Base-by-base conservation (phyloP, 2,888 invertebrate genomes). In the Apamea crenata region DNA sequence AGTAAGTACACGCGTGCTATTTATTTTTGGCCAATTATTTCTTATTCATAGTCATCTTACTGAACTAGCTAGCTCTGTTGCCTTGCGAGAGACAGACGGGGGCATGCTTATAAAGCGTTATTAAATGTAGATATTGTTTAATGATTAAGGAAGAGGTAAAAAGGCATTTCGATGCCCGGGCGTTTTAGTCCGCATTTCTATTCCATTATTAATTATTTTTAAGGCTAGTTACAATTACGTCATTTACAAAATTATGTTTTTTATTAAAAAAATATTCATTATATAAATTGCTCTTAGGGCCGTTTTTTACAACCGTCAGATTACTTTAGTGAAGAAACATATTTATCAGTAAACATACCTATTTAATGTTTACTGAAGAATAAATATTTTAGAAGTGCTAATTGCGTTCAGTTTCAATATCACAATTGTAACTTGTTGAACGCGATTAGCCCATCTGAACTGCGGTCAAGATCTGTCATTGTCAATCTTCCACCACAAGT, bases 121-220 rank as follows among this genome's bases (percentile, higher is more conserved):
- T 59, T 53, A 61, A 29, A 66, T 56, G 61, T 82, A 80, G 61
- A 44, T 67, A 63, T 63, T 71, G 47, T 71, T 71, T 40, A 74
- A 80, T 61, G 3, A 83, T 68, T 56, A 65, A 63, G 73, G 40
- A 74, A 80, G 32, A 74, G 67, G 61, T 80, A 66, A 71, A 80
- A 80, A 67, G 81, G 84, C 79, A 84, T 71, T 56, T 84, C 36
- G 18, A 73, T 69, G 82, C 68, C 80, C 82, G 82, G 82, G 82
- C 82, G 82, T 82, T 82, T 82, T 82, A 82, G 82, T 82, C 82
- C 82, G 82, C 56, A 84, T 86, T 73, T 67, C 53, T 74, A 59
- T 82, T 80, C 61, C 74, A 81, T 84, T 84, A 73, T 73, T 72
- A 47, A 53, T 76, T 70, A 69, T 84, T 80, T 67, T 66, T 84